A percentile compares a stretch with the other conserved stretches of the same genome.
phyloP scores from a whole-genome alignment of 64 coral and sea anemone genomes.

The Actinia tenebrosa region DNA sequence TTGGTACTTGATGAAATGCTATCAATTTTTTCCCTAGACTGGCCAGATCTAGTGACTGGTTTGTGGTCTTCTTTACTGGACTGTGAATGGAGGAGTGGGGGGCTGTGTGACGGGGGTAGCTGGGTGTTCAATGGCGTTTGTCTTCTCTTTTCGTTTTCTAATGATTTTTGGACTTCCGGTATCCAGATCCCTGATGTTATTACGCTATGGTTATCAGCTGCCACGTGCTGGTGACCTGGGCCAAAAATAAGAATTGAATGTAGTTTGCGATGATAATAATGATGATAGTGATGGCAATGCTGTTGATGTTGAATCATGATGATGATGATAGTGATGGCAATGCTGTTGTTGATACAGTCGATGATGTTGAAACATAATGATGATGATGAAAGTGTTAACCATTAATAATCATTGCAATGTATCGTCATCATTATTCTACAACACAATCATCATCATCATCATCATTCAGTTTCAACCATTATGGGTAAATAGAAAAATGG shows the following conservation, averaged over 20 bases:
- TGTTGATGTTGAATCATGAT: no score
- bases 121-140: constrained; percentile 4
- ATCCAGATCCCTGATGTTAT: constrained; percentile 5
- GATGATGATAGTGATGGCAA: no score
- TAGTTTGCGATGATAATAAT: background rate
- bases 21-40: background rate
- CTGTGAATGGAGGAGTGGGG: background rate
- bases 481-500: no score
- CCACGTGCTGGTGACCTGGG: background rate
- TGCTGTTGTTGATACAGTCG: no score
- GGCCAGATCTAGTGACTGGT: background rate
- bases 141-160: background rate
- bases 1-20: background rate
- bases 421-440: no score
- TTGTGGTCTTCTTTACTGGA: background rate
- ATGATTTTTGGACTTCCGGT: background rate
- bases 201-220: background rate
- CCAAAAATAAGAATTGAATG: background rate
- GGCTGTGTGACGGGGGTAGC: background rate
- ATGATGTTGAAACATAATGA: no score
- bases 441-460: no score
- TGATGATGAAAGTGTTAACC: no score
- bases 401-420: no score
- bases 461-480: no score
- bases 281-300: no score